Evolutionary conservation across 2,113 vertebrate genomes (phyloP), one percentile per base, ranked within the genome.

Genomic region (Boleophthalmus pectinirostris): DNA sequence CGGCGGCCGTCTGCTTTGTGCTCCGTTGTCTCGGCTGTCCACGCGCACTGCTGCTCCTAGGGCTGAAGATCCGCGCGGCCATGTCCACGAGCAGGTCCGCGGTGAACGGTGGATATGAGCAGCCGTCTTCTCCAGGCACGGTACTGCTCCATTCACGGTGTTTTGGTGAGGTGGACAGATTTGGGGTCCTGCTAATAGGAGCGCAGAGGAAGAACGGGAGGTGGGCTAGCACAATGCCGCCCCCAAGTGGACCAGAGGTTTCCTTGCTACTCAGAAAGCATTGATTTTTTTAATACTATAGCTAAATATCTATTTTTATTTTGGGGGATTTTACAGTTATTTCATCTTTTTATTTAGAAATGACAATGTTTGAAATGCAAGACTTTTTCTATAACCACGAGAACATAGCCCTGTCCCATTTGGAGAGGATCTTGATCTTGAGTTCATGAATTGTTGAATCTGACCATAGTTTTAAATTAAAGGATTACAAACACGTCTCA

Each of bases 81-180:
- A 95, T 94, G 92, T 88, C 94, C 90, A 77, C 90, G 82, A 81
- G 89, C 83, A 83, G 86, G 58, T 85, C 85, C 80, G 88, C 86
- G 77, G 79, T 80, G 58, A 74, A 87, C 71, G 69, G 80, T 80
- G 81, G 86, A 83, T 78, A 83, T 92, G 90, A 85, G 90, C 87
- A 80, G 89, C 90, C 79, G 91, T 86, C 89, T 93, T 88, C 85
- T 80, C 92, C 93, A 91, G 85, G 89, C 93, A 94, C 95, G 94
- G 91, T 92, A 90, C 84, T 81, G 92, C 93, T 85, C 68, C 75
- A 80, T 73, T 85, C 85, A 88, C 84, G 84, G 87, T 85, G 88
- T 91, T 89, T 89, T 83, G 79, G 77, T 78, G 25, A 53, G 82
- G 75, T 67, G 88, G 82, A 84, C 86, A 81, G 83, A 81, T 88